These are phyloP conservation scores for Rhopalosiphum nymphaeae DNA, from an alignment of 2,888 invertebrate genomes.

Conservation along the genomic window DNA sequence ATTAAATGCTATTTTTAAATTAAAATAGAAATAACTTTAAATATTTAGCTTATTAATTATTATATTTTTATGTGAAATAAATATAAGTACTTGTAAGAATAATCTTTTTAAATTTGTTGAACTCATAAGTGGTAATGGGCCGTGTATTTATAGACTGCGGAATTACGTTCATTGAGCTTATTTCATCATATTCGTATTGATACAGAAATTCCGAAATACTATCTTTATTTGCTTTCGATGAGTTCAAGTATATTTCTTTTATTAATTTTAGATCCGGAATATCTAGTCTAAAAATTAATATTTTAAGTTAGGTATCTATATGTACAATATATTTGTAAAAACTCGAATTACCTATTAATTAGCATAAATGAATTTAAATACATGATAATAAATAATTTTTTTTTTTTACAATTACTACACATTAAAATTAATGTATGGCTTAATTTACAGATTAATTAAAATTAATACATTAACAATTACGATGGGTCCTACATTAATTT, in stretches of 20 bases:
- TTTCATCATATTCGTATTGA: conserved; percentile 52
- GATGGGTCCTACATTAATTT: neutral
- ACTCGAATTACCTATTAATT: neutral
- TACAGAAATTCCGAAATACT: neutral
- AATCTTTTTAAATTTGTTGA: conserved; percentile 7
- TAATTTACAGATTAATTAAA: neutral
- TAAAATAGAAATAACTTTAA: neutral
- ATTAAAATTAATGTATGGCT: neutral
- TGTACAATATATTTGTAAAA: neutral
- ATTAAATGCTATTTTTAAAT: neutral
- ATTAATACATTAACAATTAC: neutral
- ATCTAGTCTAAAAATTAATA: conserved; percentile 41
- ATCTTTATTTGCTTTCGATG: neutral
- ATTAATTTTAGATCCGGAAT: conserved; percentile 1
- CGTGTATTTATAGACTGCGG: conserved; percentile 18
- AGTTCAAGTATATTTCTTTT: conserved; percentile 28
- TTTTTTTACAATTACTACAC: neutral
- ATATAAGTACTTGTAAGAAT: conserved; percentile 8
- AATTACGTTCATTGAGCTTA: conserved; percentile 48
- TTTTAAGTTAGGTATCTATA: neutral
- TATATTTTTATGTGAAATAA: neutral
- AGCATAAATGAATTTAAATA: neutral
- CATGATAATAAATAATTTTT: neutral
- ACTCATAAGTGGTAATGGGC: conserved; percentile 17
- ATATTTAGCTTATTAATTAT: neutral